Evolutionary conservation across 1,140 invertebrate genomes (phyloP), one percentile per base, ranked within the genome.

Genomic region (Lepidotrigona ventralis): DNA sequence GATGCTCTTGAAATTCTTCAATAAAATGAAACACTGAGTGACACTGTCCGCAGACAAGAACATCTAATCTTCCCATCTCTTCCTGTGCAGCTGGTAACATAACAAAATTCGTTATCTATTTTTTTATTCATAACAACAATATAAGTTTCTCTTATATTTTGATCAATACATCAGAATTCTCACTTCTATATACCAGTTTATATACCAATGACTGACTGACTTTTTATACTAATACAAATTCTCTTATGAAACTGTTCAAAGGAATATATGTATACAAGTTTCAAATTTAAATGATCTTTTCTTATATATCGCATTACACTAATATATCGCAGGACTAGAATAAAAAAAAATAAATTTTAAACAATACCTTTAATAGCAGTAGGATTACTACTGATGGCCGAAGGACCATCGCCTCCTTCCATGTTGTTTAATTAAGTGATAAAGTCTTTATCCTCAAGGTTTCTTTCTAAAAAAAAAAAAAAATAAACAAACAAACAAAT

Each of bases 31-130:
- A 97, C 69, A 96, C 96, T 71, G 95, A 95, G 91, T 97, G 96
- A 90, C 97, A 98, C 81, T 96, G 95, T 23, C 97, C 97, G 94
- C 97, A 98, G 1, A 98, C 97, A 66, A 97, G 94, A 14, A 97
- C 95, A 94, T 98, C 97, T 84, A 97, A 92, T 74, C 95, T 95
- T 77, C 96, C 95, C 93, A 97, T 96, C 91, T 97, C 96, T 86
- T 97, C 95, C 95, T 97, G 96, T 19, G 97, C 96, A 88, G 95
- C 97, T 97, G 56, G 54, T 56, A 76, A 83, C 64, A 51, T 33
- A 74, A 33, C 5, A 72, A 71, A 81, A 46, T 9, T 23, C 54
- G 56, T 70, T 63, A 54, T 54, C n/a, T n/a, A n/a, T 51, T 64
- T 66, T 46, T 33, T 33, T 39, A 17, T 23, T 68, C 0, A 71